Conservation (phyloP, 2,888 invertebrate genomes). For the Brenthis hecate region DNA sequence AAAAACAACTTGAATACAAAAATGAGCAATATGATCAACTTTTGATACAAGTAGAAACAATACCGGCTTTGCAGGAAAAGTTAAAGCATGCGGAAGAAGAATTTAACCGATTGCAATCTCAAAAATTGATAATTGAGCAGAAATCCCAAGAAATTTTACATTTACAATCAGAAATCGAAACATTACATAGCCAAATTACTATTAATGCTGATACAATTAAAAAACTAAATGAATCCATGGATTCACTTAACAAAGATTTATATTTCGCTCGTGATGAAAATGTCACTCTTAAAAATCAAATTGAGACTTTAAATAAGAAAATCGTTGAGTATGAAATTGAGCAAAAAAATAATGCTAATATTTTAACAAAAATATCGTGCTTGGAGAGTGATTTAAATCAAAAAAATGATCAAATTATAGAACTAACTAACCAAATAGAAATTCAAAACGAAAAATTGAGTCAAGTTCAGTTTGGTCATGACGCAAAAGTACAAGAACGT, state of each 20-base stretch:
- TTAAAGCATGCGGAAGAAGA: constrained; percentile 69
- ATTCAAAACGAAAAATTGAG: constrained; percentile 60
- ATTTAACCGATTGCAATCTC: constrained; percentile 58
- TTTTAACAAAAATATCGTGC: constrained; percentile 64
- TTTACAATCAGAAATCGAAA: constrained; percentile 50
- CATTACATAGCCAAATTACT: constrained; percentile 17
- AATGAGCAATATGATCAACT: constrained; percentile 63
- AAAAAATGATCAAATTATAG: constrained; percentile 65
- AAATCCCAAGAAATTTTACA: constrained; percentile 53
- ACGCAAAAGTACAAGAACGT: constrained; percentile 88
- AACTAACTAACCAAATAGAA: constrained; percentile 61
- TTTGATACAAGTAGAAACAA: constrained; percentile 60
- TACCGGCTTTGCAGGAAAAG: constrained; percentile 67
- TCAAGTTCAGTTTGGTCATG: constrained; percentile 74
- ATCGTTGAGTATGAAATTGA: constrained; percentile 70
- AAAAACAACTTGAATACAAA: constrained; percentile 60
- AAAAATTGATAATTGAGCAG: constrained; percentile 58
- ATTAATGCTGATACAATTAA: constrained; percentile 53
- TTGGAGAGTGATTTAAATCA: constrained; percentile 64
- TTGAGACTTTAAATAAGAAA: constrained; percentile 67
- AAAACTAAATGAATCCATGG: constrained; percentile 53
- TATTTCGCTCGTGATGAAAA: constrained; percentile 57
- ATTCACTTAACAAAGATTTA: constrained; percentile 56
- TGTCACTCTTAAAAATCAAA: constrained; percentile 52
- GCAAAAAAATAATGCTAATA: constrained; percentile 67